These are phyloP conservation scores for Tachysurus vachellii DNA, from an alignment of 2,113 vertebrate species.

Conservation along the genomic window DNA sequence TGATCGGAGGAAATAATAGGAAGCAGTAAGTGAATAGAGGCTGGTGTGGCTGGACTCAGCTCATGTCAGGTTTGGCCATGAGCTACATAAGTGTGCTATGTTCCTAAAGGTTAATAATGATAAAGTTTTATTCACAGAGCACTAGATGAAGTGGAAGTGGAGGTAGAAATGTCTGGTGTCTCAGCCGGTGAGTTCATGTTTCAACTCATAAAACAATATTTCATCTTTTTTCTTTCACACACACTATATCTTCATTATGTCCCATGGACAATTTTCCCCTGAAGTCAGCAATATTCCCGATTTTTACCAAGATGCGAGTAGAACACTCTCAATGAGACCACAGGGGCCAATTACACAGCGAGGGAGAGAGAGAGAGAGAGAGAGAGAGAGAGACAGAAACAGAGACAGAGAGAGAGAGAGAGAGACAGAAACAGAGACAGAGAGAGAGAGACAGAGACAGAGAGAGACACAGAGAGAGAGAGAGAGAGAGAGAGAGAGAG, in stretches of 20 bases:
- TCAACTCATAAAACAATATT: not conserved
- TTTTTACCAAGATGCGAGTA: not conserved
- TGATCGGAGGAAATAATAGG: not conserved
- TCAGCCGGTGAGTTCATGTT: not conserved
- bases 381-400: not conserved
- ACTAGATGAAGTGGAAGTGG: not conserved
- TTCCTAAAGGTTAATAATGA: not conserved
- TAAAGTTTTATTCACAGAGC: no score
- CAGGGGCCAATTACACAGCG: constrained; percentile 15
- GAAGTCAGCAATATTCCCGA: constrained; percentile 3
- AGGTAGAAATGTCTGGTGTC: not conserved
- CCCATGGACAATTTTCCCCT: constrained; percentile 1
- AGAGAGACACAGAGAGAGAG: not conserved
- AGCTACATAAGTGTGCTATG: not conserved
- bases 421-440: not conserved
- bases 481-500: not conserved
- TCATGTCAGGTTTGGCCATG: not conserved
- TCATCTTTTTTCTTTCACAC: not conserved
- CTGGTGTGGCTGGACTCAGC: not conserved
- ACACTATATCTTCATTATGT: constrained; percentile 2
- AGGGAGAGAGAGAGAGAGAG: not conserved
- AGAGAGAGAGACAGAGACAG: not conserved
- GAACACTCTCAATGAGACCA: constrained; percentile 11
- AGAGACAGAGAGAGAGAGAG: not conserved
- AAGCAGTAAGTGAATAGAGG: not conserved